Conservation (phyloP, 2,888 invertebrate species). For the Ypsolopha scabrella region DNA sequence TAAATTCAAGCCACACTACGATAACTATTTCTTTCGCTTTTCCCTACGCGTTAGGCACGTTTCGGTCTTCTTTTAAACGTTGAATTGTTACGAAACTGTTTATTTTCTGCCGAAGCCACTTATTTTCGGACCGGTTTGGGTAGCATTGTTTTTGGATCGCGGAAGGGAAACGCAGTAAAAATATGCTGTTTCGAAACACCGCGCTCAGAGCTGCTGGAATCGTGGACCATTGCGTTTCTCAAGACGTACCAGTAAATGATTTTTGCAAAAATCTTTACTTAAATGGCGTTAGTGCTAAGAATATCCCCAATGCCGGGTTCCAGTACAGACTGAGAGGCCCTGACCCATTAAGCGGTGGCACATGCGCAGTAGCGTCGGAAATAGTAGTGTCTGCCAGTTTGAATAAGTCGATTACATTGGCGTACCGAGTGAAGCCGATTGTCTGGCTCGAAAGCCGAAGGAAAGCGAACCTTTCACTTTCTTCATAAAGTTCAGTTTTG, state of each 20-base stretch:
- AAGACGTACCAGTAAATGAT: background rate
- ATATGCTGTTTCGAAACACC: background rate
- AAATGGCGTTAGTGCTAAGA: conserved; percentile 42
- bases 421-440: conserved; percentile 35
- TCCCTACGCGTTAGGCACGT: conserved; percentile 21
- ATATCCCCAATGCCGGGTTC: conserved; percentile 44
- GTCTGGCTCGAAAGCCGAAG: conserved; percentile 38
- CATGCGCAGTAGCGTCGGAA: conserved; percentile 50
- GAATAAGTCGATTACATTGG: conserved; percentile 50
- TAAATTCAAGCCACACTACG: background rate
- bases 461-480: conserved; percentile 27
- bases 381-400: conserved; percentile 43
- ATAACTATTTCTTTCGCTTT: conserved; percentile 5
- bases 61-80: conserved; percentile 19
- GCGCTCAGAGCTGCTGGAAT: background rate
- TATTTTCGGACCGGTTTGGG: conserved; percentile 30
- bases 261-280: conserved; percentile 3
- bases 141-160: conserved; percentile 20
- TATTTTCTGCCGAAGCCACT: conserved; percentile 25
- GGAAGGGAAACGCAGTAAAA: conserved; percentile 15
- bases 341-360: conserved; percentile 51
- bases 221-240: background rate
- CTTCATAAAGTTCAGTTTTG: background rate
- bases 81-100: conserved; percentile 18
- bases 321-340: conserved; percentile 56